These are phyloP conservation scores for Channa striata DNA, from an alignment of 2,797 vertebrate genomes.

Conservation along the genomic window DNA sequence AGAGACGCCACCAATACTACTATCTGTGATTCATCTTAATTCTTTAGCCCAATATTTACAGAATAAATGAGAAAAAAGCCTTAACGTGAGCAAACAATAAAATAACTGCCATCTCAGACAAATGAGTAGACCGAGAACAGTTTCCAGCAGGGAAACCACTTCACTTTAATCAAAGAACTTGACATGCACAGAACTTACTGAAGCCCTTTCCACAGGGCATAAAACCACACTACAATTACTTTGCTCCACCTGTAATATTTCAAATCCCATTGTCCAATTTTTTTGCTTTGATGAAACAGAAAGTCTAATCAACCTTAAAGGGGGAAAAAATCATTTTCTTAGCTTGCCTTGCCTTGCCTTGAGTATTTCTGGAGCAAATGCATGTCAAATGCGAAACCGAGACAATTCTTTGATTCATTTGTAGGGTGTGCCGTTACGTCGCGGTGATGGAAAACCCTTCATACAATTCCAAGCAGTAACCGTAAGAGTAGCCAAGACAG, in stretches of 20 bases:
- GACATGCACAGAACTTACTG: conserved; percentile 11
- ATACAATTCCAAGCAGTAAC: conserved; percentile 70
- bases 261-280: conserved; percentile 33
- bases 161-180: conserved; percentile 21
- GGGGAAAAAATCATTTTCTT: conserved; percentile 14
- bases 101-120: not conserved
- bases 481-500: conserved; percentile 60
- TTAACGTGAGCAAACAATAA: not conserved
- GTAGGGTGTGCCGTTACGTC: conserved; percentile 51
- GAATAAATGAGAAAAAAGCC: not conserved
- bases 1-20: not conserved
- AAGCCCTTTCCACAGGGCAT: conserved; percentile 5
- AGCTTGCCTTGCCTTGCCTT: conserved; percentile 5
- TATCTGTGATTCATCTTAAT: not conserved
- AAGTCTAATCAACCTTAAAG: conserved; percentile 31
- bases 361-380: conserved; percentile 40
- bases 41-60: conserved; percentile 14
- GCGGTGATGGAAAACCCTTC: conserved; percentile 69
- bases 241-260: conserved; percentile 28
- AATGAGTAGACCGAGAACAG: not conserved
- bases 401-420: conserved; percentile 60
- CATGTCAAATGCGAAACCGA: conserved; percentile 43
- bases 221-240: conserved; percentile 32
- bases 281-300: conserved; percentile 39
- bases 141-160: conserved; percentile 14